A percentile compares a stretch with the other conserved stretches of the same genome.
These are phyloP conservation scores for Aspidiotus destructor DNA, from an alignment of 2,888 invertebrate species.

Conservation along the genomic window DNA sequence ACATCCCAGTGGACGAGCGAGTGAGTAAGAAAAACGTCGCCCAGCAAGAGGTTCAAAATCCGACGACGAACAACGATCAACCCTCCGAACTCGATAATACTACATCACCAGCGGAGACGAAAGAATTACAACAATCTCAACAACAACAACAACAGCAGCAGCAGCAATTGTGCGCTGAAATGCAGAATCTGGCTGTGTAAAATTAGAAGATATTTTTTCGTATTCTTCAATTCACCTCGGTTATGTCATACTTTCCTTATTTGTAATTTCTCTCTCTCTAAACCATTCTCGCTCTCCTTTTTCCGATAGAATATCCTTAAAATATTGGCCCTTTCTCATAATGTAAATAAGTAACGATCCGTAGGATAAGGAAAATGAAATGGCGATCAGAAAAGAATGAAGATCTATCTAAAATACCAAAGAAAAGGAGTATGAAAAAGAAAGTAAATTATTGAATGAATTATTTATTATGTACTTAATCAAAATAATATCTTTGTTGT, in stretches of 20 bases:
- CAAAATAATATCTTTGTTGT: too few species aligned
- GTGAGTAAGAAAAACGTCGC: background rate
- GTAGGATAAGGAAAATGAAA: too few species aligned
- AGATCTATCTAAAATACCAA: too few species aligned
- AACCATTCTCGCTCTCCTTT: too few species aligned
- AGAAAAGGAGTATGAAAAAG: background rate
- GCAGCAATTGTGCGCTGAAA: conserved; percentile 22
- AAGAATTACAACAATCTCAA: background rate
- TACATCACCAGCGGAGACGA: background rate
- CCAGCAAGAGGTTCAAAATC: background rate
- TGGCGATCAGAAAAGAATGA: too few species aligned
- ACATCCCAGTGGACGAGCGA: background rate
- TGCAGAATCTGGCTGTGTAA: conserved; percentile 26
- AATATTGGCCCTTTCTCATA: too few species aligned
- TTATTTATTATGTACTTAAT: too few species aligned
- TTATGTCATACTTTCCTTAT: conserved; percentile 7
- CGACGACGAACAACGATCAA: background rate
- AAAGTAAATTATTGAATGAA: background rate
- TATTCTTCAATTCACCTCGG: conserved; percentile 9
- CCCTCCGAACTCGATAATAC: conserved; percentile 10
- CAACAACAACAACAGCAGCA: conserved; percentile 4
- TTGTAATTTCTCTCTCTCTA: conserved; percentile 7
- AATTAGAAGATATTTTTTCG: conserved; percentile 15
- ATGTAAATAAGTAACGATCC: too few species aligned
- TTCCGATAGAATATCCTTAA: too few species aligned